A percentile compares a stretch with the other conserved stretches of the same genome.
Evolutionary conservation across 2,113 vertebrate genomes (phyloP).

Genomic region (Zootoca vivipara): DNA sequence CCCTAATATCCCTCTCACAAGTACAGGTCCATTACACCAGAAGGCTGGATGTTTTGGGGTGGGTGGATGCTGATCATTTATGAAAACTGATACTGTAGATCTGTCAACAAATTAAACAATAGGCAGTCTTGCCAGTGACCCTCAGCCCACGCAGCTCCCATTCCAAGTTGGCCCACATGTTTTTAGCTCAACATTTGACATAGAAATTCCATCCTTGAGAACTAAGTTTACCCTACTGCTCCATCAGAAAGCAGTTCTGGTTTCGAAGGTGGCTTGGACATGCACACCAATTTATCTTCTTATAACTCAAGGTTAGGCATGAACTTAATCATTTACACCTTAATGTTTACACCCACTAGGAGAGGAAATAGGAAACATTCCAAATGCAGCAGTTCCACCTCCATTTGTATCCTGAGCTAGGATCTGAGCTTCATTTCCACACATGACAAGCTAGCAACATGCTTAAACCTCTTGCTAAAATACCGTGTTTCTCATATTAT

Average conservation of each 20-base stretch:
- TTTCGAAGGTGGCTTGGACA: not conserved
- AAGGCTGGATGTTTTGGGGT: not conserved
- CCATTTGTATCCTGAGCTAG: not conserved
- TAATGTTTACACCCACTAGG: not conserved
- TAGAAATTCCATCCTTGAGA: not conserved
- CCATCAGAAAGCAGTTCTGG: not conserved
- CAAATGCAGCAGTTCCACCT: not conserved
- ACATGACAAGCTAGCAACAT: not conserved
- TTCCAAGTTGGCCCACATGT: not conserved
- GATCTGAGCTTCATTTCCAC: not conserved
- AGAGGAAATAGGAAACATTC: not conserved
- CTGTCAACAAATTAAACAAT: not conserved
- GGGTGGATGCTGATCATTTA: not conserved
- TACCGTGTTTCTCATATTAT: too few relatives aligned
- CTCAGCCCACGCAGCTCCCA: not conserved
- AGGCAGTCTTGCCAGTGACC: not conserved
- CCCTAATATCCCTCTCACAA: not conserved
- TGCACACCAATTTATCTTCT: not conserved
- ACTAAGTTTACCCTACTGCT: not conserved
- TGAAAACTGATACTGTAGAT: not conserved
- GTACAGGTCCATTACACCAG: not conserved
- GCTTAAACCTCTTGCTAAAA: not conserved
- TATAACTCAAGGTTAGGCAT: not conserved
- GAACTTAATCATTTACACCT: not conserved
- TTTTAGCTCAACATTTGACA: not conserved